Evolutionary conservation across 2,888 invertebrate species (phyloP), one percentile per base, ranked within the genome.

Genomic region (Agrotis segetum): DNA sequence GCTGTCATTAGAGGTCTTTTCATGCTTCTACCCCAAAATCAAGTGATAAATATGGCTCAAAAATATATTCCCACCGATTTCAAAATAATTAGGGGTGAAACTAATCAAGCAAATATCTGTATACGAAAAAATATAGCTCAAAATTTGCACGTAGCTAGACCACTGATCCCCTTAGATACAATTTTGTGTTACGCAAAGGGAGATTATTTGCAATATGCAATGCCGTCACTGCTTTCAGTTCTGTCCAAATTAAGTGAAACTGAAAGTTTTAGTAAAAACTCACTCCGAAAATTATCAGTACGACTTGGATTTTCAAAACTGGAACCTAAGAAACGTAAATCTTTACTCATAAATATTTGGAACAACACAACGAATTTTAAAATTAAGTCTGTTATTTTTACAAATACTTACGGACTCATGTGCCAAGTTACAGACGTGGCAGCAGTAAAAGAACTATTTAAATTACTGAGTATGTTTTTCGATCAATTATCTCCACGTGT

Each of bases 201-300:
- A 46, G 94, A 95, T 81, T 94, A 94, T 73, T 85, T 94, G 29
- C 92, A 94, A 77, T 92, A 86, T 71, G 86, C 88, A 13, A 85
- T 94, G 17, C 91, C 92, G 6, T 93, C 95, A 21, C 82, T 40
- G 40, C 9, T 40, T 11, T 40, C 40, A 40, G 78, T 94, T 49
- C 82, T 92, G 19, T 83, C 89, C 60, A 91, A 93, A 73, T 74
- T 92, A 40, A 40, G 90, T 62, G 72, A 79, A 34, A 74, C 81
- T 83, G 3, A 84, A 75, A n/a, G 80, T 95, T 65, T 72, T 92
- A 14, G 77, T 90, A 52, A 14, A 58, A 86, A 88, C 13, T 90
- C 91, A 2, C 89, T 90, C 1, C 92, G 91, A 82, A 93, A 92
- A 80, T 89, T 88, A 73, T 92, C 90, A n/a, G 84, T 92, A 24